A percentile compares a stretch with the other conserved stretches of the same genome.
Evolutionary conservation across 2,888 invertebrate genomes (phyloP).

Genomic region (Aporophyla lueneburgensis): DNA sequence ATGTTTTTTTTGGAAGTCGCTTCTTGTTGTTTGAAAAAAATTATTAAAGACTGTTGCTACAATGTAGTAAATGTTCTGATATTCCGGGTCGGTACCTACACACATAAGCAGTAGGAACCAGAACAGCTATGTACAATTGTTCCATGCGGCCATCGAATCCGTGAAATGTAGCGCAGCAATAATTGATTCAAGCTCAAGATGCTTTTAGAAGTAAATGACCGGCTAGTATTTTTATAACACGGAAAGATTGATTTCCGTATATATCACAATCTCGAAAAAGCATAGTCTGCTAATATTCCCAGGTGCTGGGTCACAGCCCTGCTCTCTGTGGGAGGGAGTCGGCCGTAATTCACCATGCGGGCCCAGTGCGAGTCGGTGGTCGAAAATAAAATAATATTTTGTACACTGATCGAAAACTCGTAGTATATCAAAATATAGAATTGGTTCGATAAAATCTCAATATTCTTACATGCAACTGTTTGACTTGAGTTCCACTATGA

Average conservation of each 20-base stretch:
- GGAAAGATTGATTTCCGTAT: not conserved
- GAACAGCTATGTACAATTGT: not conserved
- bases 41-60: not conserved
- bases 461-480: constrained; percentile 76
- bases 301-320: no score
- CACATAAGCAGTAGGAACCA: not conserved
- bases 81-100: not conserved
- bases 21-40: no score
- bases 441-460: constrained; percentile 79
- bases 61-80: not conserved
- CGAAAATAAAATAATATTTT: not conserved
- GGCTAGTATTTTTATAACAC: not conserved
- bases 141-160: not conserved
- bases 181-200: not conserved
- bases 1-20: no score
- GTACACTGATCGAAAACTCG: constrained; percentile 15
- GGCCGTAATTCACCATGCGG: no score
- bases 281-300: no score
- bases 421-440: constrained; percentile 51
- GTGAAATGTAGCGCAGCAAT: not conserved
- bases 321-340: no score
- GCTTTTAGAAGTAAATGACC: not conserved
- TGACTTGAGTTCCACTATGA: constrained; percentile 73
- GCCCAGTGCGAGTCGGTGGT: no score
- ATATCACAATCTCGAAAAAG: no score